phyloP scores from a whole-genome alignment of 92 coral and sea anemone species.

The Pocillopora meandrina region DNA sequence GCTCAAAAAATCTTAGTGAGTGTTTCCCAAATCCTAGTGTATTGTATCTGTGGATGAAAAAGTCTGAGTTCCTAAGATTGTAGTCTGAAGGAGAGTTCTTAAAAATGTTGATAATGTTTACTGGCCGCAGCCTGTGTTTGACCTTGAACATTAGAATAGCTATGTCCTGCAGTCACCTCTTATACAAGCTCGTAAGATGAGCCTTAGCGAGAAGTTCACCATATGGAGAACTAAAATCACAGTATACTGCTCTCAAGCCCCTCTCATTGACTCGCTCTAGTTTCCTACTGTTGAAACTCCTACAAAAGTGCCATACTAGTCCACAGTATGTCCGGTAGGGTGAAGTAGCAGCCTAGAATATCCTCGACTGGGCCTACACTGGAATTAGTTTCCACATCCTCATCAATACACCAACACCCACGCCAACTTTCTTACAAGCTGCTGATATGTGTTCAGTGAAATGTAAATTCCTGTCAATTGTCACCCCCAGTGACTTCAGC shows the following conservation, averaged over 20 bases:
- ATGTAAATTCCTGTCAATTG: constrained; percentile 17
- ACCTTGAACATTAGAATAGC: not conserved
- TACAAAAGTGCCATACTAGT: constrained; percentile 28
- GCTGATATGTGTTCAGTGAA: constrained; percentile 24
- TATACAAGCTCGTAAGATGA: not conserved
- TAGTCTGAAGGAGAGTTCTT: not conserved
- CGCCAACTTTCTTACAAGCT: constrained; percentile 41
- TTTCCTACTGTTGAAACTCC: not conserved
- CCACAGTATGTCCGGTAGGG: constrained; percentile 35
- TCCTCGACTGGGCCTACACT: not conserved
- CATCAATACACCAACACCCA: constrained; percentile 31
- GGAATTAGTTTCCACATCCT: constrained; percentile 29
- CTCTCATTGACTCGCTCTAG: constrained; percentile 42
- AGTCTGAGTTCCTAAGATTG: not conserved
- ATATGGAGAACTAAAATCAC: constrained; percentile 34
- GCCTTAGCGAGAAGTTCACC: constrained; percentile 13
- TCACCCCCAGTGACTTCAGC: constrained; percentile 14
- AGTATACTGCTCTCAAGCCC: constrained; percentile 42
- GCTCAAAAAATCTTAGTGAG: too few species aligned
- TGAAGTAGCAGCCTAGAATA: constrained; percentile 32
- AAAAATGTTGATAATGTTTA: not conserved
- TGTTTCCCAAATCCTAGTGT: too few species aligned
- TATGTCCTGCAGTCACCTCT: not conserved
- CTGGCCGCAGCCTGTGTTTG: not conserved
- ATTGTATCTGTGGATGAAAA: too few species aligned